phyloP scores from a whole-genome alignment of 92 coral and sea anemone species.

The Umimayanthus kanabou region DNA sequence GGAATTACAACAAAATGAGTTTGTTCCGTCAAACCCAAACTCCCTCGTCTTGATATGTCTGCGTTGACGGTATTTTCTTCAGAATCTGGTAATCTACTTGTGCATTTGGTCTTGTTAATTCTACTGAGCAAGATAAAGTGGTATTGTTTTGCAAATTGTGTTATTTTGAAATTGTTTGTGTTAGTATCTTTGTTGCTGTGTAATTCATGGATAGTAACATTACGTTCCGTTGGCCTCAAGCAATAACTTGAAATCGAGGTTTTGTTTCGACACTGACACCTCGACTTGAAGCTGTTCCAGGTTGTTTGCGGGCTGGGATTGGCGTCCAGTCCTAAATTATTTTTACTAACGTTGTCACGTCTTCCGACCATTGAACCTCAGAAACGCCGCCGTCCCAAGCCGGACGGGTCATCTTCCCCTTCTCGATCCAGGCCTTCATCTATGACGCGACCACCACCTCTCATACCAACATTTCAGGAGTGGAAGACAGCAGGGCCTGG shows the following conservation, averaged over 20 bases:
- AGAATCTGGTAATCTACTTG: no score
- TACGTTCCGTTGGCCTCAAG: neutral
- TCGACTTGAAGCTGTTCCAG: neutral
- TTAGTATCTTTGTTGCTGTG: no score
- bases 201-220: no score
- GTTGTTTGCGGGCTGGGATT: neutral
- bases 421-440: conserved; percentile 51
- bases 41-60: no score
- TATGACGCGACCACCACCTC: conserved; percentile 60
- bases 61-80: no score
- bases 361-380: neutral
- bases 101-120: no score
- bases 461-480: conserved; percentile 83
- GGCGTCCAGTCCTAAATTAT: neutral
- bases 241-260: neutral
- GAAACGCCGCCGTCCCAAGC: conserved; percentile 20
- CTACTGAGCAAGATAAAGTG: no score
- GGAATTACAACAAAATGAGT: no score
- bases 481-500: conserved; percentile 58
- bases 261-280: neutral
- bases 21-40: no score
- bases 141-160: no score
- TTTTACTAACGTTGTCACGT: neutral
- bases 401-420: conserved; percentile 47
- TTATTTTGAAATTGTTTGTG: no score